Conservation (phyloP, 2,113 vertebrate species). For the Ahaetulla prasina region DNA sequence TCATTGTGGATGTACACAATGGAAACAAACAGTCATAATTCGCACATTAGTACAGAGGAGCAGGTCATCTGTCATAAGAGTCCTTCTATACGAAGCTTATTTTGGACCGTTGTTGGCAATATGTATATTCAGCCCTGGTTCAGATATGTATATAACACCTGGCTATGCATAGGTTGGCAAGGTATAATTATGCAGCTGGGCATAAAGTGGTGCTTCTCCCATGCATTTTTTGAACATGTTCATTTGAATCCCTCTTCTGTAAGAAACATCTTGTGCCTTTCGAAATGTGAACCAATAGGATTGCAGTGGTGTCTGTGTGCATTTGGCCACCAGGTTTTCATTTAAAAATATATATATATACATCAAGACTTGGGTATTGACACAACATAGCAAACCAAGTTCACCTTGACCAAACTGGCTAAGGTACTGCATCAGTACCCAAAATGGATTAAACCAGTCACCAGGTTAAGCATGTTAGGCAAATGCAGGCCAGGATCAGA, state of each 20-base stretch:
- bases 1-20: neutral
- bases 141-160: neutral
- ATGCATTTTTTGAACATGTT: neutral
- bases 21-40: neutral
- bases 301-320: neutral
- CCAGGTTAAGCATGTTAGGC: neutral
- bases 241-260: neutral
- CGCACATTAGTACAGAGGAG: neutral
- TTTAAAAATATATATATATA: too few relatives aligned
- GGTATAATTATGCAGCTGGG: neutral
- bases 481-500: neutral
- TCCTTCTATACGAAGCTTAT: neutral
- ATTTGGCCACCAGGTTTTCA: neutral
- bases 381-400: neutral
- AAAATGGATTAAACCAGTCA: neutral
- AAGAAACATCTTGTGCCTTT: constrained; percentile 68
- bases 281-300: constrained; percentile 48
- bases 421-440: neutral
- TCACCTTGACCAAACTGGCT: neutral
- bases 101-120: neutral
- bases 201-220: neutral
- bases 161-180: neutral
- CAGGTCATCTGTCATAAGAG: neutral
- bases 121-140: neutral
- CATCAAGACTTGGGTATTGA: too few relatives aligned